Evolutionary conservation across 2,797 vertebrate genomes (phyloP).

Genomic region (Clamator glandarius): DNA sequence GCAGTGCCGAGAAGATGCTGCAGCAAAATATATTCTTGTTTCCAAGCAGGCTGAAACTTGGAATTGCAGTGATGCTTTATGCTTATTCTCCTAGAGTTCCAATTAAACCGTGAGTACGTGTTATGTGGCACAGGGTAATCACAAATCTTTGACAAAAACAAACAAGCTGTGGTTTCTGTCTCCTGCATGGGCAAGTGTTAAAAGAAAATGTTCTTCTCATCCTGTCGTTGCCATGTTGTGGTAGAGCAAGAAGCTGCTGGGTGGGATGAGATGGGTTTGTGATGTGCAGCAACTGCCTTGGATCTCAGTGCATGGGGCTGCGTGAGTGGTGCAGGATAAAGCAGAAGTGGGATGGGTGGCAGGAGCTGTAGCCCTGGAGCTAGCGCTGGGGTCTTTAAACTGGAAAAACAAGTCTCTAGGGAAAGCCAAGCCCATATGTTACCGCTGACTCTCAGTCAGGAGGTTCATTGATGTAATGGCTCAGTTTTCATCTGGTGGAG

Average conservation of each 20-base stretch:
- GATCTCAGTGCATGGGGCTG: neutral
- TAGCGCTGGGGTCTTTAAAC: neutral
- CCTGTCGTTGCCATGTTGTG: neutral
- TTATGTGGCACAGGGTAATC: neutral
- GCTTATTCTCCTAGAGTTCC: neutral
- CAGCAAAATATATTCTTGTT: neutral
- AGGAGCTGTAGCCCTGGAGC: neutral
- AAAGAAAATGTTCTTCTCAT: neutral
- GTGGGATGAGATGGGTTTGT: neutral
- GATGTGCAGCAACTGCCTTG: neutral
- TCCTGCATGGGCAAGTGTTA: neutral
- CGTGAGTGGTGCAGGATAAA: neutral
- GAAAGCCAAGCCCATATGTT: neutral
- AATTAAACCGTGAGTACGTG: neutral
- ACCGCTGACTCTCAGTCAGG: neutral
- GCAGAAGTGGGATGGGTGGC: neutral
- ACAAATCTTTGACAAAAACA: neutral
- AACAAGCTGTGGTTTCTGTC: neutral
- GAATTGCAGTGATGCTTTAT: neutral
- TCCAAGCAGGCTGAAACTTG: neutral
- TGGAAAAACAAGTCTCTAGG: neutral
- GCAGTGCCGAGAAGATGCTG: neutral
- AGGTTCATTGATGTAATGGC: neutral
- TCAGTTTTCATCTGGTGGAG: neutral
- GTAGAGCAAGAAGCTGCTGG: neutral